Conservation (phyloP, 2,888 invertebrate species). For the Acanthosepion esculentum region DNA sequence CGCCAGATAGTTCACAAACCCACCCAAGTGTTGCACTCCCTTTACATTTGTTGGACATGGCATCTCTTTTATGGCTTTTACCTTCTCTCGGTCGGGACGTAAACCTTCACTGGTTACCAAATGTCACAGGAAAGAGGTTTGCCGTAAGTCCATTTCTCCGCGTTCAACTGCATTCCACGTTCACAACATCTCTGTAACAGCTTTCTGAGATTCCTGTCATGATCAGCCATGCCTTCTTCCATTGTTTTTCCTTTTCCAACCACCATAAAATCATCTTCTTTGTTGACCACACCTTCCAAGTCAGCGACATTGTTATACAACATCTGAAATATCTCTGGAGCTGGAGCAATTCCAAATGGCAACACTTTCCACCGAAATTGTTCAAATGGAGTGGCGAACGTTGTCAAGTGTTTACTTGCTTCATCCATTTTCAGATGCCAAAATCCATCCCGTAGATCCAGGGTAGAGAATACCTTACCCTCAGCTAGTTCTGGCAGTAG, state of each 20-base stretch:
- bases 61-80: too few relatives aligned
- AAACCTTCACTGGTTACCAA: too few relatives aligned
- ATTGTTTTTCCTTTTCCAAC: conserved; percentile 48
- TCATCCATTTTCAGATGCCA: conserved; percentile 51
- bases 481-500: conserved; percentile 37
- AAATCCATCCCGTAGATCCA: conserved; percentile 50
- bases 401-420: conserved; percentile 48
- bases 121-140: conserved; percentile 55
- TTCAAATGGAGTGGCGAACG: conserved; percentile 50
- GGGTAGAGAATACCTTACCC: too few relatives aligned
- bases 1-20: too few relatives aligned
- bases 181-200: not conserved
- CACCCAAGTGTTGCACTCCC: too few relatives aligned
- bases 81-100: too few relatives aligned
- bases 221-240: conserved; percentile 49
- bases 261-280: conserved; percentile 55
- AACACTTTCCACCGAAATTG: too few relatives aligned
- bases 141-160: too few relatives aligned
- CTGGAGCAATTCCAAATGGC: conserved; percentile 54
- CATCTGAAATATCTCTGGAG: conserved; percentile 53
- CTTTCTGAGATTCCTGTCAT: conserved; percentile 50
- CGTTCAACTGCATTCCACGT: conserved; percentile 50
- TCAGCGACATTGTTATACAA: conserved; percentile 52
- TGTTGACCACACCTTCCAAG: conserved; percentile 51
- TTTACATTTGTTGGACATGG: too few relatives aligned